These are phyloP conservation scores for Glossophaga mutica DNA, from an alignment of 2,797 vertebrate species.

Conservation along the genomic window DNA sequence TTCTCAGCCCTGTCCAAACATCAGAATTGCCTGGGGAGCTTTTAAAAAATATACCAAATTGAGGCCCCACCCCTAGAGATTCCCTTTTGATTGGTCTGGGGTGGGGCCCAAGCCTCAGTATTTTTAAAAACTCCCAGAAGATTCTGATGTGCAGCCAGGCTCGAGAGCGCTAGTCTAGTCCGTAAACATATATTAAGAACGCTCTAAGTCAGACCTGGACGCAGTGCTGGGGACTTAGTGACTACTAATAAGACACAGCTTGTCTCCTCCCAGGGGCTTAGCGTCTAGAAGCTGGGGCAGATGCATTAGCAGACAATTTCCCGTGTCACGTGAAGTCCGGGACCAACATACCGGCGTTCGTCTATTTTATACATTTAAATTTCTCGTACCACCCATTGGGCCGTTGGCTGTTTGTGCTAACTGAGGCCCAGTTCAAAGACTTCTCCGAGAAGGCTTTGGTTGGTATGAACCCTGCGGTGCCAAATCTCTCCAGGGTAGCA, in stretches of 20 bases:
- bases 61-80: constrained; percentile 43
- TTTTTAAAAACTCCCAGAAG: constrained; percentile 70
- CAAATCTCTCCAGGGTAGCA: neutral
- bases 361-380: neutral
- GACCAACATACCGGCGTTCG: neutral
- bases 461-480: neutral
- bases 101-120: constrained; percentile 52
- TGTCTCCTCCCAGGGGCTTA: constrained; percentile 22
- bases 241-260: constrained; percentile 55
- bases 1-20: constrained; percentile 49
- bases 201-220: constrained; percentile 49
- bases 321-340: constrained; percentile 4
- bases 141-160: constrained; percentile 27
- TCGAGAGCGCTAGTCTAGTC: constrained; percentile 48
- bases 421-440: neutral
- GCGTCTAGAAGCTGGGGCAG: neutral
- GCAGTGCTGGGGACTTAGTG: constrained; percentile 1
- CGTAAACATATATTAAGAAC: constrained; percentile 64
- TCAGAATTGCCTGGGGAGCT: constrained; percentile 41
- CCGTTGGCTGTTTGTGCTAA: neutral
- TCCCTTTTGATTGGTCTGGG: constrained; percentile 64
- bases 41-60: constrained; percentile 35
- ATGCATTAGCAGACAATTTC: constrained; percentile 37
- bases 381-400: neutral
- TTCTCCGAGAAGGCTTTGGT: neutral